Evolutionary conservation across 2,797 vertebrate genomes (phyloP).

Genomic region (Squalus acanthias): DNA sequence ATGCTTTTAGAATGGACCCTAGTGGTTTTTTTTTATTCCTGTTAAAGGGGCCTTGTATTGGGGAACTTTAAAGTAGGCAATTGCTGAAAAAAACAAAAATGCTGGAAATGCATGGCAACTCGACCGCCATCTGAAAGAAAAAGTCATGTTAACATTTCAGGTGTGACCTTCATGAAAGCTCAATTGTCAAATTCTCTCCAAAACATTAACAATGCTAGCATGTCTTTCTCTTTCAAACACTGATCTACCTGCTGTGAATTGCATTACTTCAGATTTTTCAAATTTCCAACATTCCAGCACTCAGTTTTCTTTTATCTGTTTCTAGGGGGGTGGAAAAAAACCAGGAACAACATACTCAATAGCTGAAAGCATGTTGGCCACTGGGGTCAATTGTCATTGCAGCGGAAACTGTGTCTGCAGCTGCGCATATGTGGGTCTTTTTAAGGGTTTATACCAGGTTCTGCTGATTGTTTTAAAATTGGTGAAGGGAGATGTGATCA

Average conservation of each 20-base stretch:
- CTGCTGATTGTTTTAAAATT: neutral
- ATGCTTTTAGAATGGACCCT: neutral
- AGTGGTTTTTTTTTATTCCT: neutral
- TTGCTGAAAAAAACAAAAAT: neutral
- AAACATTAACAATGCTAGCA: slow-evolving; percentile 16
- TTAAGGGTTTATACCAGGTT: neutral
- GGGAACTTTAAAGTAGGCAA: neutral
- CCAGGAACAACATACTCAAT: neutral
- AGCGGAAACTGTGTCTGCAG: neutral
- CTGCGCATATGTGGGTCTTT: neutral
- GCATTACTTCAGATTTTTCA: slow-evolving; percentile 28
- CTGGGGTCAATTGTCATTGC: neutral
- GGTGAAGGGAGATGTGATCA: neutral
- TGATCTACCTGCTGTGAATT: slow-evolving; percentile 25
- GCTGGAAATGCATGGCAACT: neutral
- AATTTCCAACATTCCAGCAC: slow-evolving; percentile 17
- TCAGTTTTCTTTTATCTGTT: neutral
- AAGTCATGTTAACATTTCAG: neutral
- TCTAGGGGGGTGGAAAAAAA: neutral
- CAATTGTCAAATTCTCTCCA: neutral
- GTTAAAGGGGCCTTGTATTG: neutral
- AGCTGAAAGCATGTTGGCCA: slow-evolving; percentile 21
- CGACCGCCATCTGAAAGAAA: neutral
- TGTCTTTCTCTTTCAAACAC: neutral
- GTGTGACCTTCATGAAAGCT: neutral